Conservation (phyloP, 1,140 invertebrate species). For the Anastrepha ludens region DNA sequence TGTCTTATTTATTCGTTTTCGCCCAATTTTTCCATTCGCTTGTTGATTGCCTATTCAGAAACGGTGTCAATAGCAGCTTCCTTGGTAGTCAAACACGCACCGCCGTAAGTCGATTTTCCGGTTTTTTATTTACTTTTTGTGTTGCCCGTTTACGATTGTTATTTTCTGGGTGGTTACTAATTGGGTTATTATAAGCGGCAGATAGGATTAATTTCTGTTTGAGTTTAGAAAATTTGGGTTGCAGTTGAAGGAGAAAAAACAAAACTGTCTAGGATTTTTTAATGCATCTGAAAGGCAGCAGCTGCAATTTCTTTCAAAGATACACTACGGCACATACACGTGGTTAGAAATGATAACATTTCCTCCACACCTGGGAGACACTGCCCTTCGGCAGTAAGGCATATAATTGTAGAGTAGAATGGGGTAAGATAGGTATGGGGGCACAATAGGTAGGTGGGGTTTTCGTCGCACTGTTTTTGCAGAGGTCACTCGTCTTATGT, state of each 20-base stretch:
- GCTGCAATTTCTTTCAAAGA: not conserved
- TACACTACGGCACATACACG: not conserved
- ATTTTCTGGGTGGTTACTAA: conserved; percentile 38
- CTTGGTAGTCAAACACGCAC: not conserved
- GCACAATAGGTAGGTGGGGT: too few species aligned
- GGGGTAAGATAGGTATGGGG: too few species aligned
- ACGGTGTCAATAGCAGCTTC: conserved; percentile 24
- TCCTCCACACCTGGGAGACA: too few species aligned
- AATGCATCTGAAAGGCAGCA: not conserved
- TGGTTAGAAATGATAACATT: not conserved
- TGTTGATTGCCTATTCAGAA: not conserved
- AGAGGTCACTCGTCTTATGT: too few species aligned
- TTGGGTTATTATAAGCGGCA: not conserved
- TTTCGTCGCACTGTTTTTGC: too few species aligned
- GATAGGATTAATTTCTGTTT: not conserved
- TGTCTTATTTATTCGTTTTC: conserved; percentile 49
- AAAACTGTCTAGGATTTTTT: too few species aligned
- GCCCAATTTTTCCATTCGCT: conserved; percentile 17
- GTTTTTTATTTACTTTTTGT: conserved; percentile 6
- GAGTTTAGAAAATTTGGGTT: too few species aligned
- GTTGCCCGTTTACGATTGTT: not conserved
- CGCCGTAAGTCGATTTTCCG: not conserved
- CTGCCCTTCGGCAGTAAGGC: too few species aligned
- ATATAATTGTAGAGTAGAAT: too few species aligned
- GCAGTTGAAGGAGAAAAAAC: too few species aligned